Conservation (phyloP, 1,140 invertebrate genomes). For the Leptinotarsa undecemlineata region DNA sequence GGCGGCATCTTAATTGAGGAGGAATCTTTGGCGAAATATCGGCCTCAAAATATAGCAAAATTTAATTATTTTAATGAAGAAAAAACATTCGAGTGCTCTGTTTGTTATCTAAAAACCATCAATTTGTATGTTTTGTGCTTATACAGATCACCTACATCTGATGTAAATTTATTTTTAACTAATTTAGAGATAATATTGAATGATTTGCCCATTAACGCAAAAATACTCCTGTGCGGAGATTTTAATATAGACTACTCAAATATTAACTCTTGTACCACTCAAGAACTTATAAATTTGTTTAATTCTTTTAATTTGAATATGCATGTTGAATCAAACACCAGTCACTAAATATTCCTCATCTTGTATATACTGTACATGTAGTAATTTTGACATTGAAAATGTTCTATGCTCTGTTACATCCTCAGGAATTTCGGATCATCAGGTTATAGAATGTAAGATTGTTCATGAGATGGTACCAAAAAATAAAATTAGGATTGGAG, state of each 20-base stretch:
- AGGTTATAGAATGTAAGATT: not conserved
- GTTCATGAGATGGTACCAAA: no score
- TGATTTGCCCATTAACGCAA: not conserved
- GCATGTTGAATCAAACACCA: not conserved
- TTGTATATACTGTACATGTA: not conserved
- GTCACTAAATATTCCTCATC: not conserved
- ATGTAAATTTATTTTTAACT: not conserved
- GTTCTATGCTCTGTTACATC: not conserved
- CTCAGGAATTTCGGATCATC: not conserved
- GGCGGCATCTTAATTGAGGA: not conserved
- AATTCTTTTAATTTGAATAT: not conserved
- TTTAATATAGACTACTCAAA: not conserved
- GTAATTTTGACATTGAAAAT: not conserved
- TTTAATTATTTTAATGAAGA: not conserved
- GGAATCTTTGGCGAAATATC: not conserved
- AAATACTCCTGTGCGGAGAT: not conserved
- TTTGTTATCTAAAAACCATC: not conserved
- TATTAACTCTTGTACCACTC: not conserved
- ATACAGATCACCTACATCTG: not conserved
- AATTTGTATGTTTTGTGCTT: not conserved
- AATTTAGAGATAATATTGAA: not conserved
- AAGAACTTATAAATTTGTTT: not conserved
- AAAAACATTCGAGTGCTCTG: not conserved
- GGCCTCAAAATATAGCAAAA: not conserved
- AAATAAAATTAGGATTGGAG: no score